Evolutionary conservation across 2,797 vertebrate genomes (phyloP), one percentile per base, ranked within the genome.

Genomic region (Sphenopsis melanotis): DNA sequence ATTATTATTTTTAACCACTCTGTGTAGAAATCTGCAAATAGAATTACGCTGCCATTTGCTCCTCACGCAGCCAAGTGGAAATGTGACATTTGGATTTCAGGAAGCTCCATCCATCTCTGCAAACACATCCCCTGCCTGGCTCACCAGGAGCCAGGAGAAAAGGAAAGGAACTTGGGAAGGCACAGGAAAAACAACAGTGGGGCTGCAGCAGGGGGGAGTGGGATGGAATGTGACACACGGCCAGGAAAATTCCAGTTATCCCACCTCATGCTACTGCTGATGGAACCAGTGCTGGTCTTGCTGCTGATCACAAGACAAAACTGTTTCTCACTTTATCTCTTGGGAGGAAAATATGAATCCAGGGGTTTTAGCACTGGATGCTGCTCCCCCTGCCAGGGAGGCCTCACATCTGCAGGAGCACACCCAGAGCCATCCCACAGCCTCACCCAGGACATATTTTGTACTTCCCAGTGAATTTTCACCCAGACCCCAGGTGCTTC

Each of bases 311-410:
- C 39, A 8, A 11, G 47, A 12, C 27, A 23, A 11, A 89, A 81
- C 13, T 9, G 19, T 7, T 42, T 60, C 46, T 29, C 36, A 30
- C 4, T 53, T 57, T 8, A 29, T 9, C 41, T 47, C 79, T 9
- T 4, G 2, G 32, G 39, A 46, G 9, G 27, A 36, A 66, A 50
- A 29, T 0, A 12, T 0, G 6, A 76, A 26, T 4, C 3, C 12
- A 3, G 34, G 2, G 2, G 2, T 71, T 52, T 64, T 4, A n/a
- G 46, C 29, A 1, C 1, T 1, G 42, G 36, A 0, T 2, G 6
- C 39, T 1, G 15, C 27, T 32, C 29, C 70, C 27, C 0, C 2
- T 3, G 10, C 34, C 3, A 0, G 0, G 4, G 24, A 20, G 24
- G 30, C 6, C 41, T 3, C 27, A 4, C 12, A 1, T 4, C 34